Conservation (phyloP, 2,797 vertebrate genomes). For the Hippopotamyrus pictus region DNA sequence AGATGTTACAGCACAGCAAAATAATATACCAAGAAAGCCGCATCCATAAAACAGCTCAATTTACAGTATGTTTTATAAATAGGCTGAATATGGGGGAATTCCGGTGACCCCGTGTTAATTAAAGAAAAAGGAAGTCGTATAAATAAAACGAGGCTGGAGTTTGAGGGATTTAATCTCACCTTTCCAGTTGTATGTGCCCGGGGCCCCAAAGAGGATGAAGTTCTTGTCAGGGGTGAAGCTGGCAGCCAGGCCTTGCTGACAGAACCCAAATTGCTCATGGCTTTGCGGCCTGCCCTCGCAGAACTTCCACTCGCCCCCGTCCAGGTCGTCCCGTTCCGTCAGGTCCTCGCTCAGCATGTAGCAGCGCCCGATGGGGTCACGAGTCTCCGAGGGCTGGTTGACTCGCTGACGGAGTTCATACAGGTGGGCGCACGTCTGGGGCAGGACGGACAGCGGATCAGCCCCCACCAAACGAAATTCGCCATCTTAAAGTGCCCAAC, state of each 20-base stretch:
- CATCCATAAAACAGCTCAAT: background rate
- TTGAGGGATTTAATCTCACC: slow-evolving; percentile 57
- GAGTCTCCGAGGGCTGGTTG: slow-evolving; percentile 73
- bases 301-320: slow-evolving; percentile 93
- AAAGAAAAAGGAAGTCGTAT: background rate
- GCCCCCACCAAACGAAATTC: background rate
- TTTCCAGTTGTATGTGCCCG: slow-evolving; percentile 96
- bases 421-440: slow-evolving; percentile 82
- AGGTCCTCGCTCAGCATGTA: slow-evolving; percentile 89
- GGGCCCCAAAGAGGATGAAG: slow-evolving; percentile 86
- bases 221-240: slow-evolving; percentile 86
- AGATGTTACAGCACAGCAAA: background rate
- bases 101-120: background rate
- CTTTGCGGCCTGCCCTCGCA: slow-evolving; percentile 84
- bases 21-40: background rate
- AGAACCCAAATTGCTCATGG: slow-evolving; percentile 90
- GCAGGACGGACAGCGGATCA: background rate
- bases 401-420: slow-evolving; percentile 86
- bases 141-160: background rate
- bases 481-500: background rate
- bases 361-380: slow-evolving; percentile 86
- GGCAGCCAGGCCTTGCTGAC: slow-evolving; percentile 86
- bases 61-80: background rate
- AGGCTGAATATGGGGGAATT: background rate
- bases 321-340: slow-evolving; percentile 72